A percentile compares a stretch with the other conserved stretches of the same genome.
phyloP scores from a whole-genome alignment of 2,888 invertebrate species.

The Clunio marinus region DNA sequence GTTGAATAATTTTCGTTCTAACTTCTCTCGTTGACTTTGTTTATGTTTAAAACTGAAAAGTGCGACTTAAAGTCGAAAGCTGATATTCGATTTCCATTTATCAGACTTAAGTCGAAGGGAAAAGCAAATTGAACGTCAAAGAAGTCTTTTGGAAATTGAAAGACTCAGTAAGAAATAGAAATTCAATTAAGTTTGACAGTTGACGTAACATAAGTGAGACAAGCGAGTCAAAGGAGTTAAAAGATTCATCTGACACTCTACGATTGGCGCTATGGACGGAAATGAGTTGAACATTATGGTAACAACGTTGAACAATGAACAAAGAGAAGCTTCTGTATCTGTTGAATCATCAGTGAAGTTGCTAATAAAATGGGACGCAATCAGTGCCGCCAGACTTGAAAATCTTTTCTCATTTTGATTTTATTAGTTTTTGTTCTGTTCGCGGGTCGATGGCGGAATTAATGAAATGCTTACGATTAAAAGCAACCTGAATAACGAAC shows the following conservation, averaged over 20 bases:
- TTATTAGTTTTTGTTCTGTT: too few species aligned
- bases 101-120: not conserved
- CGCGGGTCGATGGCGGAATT: too few species aligned
- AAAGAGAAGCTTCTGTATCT: not conserved
- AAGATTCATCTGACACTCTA: too few species aligned
- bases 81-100: not conserved
- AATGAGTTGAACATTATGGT: not conserved
- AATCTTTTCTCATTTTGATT: not conserved
- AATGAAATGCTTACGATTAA: not conserved
- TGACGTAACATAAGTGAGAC: not conserved
- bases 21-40: conserved; percentile 1
- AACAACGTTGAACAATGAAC: not conserved
- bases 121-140: conserved; percentile 10
- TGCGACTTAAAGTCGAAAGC: not conserved
- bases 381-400: not conserved
- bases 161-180: too few species aligned
- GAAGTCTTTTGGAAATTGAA: too few species aligned
- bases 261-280: too few species aligned
- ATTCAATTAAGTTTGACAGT: conserved; percentile 10
- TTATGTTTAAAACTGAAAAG: not conserved
- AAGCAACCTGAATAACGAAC: not conserved
- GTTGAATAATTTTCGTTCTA: not conserved
- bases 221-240: not conserved
- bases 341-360: not conserved
- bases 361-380: conserved; percentile 1